phyloP scores from a whole-genome alignment of 2,888 invertebrate species.

The Drosophila prostipennis region DNA sequence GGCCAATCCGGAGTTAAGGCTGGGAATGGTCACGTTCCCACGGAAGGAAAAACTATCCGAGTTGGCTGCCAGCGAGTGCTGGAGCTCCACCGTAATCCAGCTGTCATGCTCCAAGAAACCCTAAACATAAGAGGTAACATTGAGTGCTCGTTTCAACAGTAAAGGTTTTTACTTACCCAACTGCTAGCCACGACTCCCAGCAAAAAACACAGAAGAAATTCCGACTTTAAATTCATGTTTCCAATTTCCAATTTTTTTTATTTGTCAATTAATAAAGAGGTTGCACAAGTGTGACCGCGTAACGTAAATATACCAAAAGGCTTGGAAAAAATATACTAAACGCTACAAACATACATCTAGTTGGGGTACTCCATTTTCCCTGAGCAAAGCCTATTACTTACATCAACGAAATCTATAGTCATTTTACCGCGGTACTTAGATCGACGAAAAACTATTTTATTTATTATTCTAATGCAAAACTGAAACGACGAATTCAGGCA shows the following conservation, averaged over 20 bases:
- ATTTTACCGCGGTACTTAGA: no score
- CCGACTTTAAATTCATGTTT: conserved; percentile 16
- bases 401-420: no score
- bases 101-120: conserved; percentile 90
- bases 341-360: no score
- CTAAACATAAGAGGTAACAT: conserved; percentile 72
- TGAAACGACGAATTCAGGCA: no score
- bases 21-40: conserved; percentile 89
- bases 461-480: no score
- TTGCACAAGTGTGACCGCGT: background rate
- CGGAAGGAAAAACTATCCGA: conserved; percentile 87
- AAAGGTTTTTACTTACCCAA: conserved; percentile 26
- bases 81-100: conserved; percentile 89
- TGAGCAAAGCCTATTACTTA: no score
- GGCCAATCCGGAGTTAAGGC: conserved; percentile 88
- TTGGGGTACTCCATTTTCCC: no score
- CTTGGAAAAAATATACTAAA: background rate
- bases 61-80: conserved; percentile 86
- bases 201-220: conserved; percentile 25
- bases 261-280: conserved; percentile 12
- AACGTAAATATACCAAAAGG: background rate
- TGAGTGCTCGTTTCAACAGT: background rate
- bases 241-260: background rate
- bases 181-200: conserved; percentile 43
- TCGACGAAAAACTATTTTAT: no score